Evolutionary conservation across 2,797 vertebrate genomes (phyloP).

Genomic region (Syncerus caffer): DNA sequence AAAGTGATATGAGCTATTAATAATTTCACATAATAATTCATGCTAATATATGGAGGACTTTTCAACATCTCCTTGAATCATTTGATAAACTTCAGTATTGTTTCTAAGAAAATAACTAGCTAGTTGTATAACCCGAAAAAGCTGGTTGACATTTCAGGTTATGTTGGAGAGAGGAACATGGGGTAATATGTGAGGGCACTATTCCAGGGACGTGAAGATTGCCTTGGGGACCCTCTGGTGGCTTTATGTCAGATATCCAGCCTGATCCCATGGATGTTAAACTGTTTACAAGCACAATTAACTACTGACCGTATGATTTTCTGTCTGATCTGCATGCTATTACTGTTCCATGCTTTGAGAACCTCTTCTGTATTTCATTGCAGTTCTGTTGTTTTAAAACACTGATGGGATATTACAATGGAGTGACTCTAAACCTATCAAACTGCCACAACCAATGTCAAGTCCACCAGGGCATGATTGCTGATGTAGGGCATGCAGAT

Average conservation of each 20-base stretch:
- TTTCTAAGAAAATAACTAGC: conserved; percentile 7
- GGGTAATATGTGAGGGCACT: background rate
- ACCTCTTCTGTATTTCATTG: background rate
- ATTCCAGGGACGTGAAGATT: background rate
- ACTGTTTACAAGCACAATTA: background rate
- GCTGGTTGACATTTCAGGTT: background rate
- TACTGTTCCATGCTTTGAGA: background rate
- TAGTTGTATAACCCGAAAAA: background rate
- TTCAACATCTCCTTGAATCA: background rate
- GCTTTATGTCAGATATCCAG: background rate
- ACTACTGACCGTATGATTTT: background rate
- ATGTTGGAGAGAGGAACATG: background rate
- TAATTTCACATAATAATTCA: background rate
- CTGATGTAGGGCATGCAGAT: background rate
- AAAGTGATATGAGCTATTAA: background rate
- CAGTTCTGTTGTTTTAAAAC: background rate
- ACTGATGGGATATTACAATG: background rate
- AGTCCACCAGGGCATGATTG: background rate
- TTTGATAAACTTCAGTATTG: background rate
- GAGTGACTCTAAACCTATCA: background rate
- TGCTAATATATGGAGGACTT: background rate
- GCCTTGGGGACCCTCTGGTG: background rate
- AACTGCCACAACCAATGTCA: background rate
- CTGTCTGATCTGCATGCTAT: background rate
- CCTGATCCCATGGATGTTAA: background rate